These are phyloP conservation scores for Adoxophyes honmai DNA, from an alignment of 1,140 invertebrate species.

Conservation along the genomic window DNA sequence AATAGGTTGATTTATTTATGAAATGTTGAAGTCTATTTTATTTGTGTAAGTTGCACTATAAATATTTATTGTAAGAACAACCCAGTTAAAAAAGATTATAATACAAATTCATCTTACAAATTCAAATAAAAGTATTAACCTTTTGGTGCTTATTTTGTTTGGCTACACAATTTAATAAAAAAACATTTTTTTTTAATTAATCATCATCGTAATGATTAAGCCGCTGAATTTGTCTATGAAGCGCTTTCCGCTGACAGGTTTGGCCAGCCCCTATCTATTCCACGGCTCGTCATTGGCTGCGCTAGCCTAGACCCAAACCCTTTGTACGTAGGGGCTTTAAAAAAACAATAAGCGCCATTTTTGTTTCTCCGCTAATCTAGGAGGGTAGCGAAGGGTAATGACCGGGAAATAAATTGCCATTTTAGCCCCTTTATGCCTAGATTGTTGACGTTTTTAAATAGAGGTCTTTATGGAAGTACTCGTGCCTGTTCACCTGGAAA, in stretches of 20 bases:
- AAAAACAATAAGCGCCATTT: constrained; percentile 50
- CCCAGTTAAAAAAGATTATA: not conserved
- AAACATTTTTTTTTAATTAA: not conserved
- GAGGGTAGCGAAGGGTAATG: constrained; percentile 41
- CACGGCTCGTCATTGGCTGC: constrained; percentile 44
- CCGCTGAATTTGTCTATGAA: constrained; percentile 20
- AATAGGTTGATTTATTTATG: too few species aligned
- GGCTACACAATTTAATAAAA: too few species aligned
- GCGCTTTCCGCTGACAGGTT: constrained; percentile 17
- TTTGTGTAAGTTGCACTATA: not conserved
- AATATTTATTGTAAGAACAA: not conserved
- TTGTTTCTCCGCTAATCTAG: constrained; percentile 49
- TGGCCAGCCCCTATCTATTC: constrained; percentile 54
- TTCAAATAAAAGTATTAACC: too few species aligned
- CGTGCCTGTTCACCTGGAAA: not conserved
- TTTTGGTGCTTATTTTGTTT: too few species aligned
- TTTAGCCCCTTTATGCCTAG: constrained; percentile 13
- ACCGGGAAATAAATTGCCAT: constrained; percentile 30
- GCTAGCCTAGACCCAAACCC: constrained; percentile 37
- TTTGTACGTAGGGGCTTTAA: constrained; percentile 46
- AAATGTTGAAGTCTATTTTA: too few species aligned
- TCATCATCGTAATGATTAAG: not conserved
- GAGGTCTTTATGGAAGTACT: not conserved
- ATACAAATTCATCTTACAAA: not conserved
- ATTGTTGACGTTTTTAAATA: not conserved